Base-by-base conservation (phyloP, 2,113 vertebrate genomes). In the Hemiprocne comata region DNA sequence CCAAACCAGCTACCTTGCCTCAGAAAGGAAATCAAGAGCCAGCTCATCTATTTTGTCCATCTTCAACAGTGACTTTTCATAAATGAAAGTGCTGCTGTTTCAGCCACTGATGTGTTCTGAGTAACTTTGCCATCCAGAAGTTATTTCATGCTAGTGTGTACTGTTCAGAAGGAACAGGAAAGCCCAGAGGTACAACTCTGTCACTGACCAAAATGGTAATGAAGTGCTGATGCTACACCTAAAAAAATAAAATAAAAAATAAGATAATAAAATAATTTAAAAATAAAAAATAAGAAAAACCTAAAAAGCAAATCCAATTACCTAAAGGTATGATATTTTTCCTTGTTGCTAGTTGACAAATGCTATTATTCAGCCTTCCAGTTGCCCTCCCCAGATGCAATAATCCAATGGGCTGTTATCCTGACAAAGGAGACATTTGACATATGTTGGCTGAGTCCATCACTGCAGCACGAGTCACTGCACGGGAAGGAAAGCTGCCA, bases 131-230 rank as follows among this genome's bases (percentile, higher is more conserved):
- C 60, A 53, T 9, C 29, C 16, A 26, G 17, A 70, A 58, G 17
- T 14, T 34, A 14, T 1, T 4, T 38, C 29, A 6, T 2, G 9
- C 8, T 5, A 33, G 36, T 3, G 23, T 66, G 33, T 0, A 75
- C 29, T 0, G 2, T 6, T 7, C 50, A 62, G 36, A 0, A 76
- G 17, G 13, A 91, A 61, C 1, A 2, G 50, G 17, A 84, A 67
- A 67, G 55, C 36, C n/a, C 54, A 77, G 44, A 36, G 42, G 55
- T 70, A 34, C n/a, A 64, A 36, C n/a, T n/a, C 21, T 17, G 5
- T 8, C 1, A 28, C 46, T 2, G 8, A 75, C 55, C 8, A 11
- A 48, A 46, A 60, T 8, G 14, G 46, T 13, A 89, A 50, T 26
- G 25, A 82, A 60, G 72, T 24, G 7, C 25, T 23, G 79, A 71